phyloP scores from a whole-genome alignment of 2,888 invertebrate species.

The Trisateles emortualis region DNA sequence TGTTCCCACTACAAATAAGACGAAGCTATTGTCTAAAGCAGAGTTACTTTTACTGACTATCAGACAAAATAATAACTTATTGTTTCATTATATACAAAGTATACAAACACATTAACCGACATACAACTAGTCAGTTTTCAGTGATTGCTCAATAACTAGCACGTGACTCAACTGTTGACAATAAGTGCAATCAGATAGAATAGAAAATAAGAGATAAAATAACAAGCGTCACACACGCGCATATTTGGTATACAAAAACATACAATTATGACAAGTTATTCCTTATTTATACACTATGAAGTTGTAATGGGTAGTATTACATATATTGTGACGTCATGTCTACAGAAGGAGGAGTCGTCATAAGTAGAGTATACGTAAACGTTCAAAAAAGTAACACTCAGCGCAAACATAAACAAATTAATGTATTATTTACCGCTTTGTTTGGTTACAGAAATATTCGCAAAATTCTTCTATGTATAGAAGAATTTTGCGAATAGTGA shows the following conservation, averaged over 20 bases:
- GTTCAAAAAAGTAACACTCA: no score
- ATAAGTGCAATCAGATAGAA: slow-evolving; percentile 1
- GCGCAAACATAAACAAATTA: no score
- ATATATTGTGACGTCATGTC: slow-evolving; percentile 13
- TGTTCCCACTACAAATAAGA: slow-evolving; percentile 68
- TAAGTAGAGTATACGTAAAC: neutral
- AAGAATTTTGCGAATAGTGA: neutral
- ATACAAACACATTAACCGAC: slow-evolving; percentile 49
- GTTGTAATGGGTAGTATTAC: slow-evolving; percentile 10
- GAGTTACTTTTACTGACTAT: slow-evolving; percentile 71
- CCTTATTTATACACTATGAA: slow-evolving; percentile 6
- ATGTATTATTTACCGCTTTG: no score
- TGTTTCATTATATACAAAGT: slow-evolving; percentile 56
- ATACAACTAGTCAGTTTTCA: slow-evolving; percentile 10
- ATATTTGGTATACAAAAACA: slow-evolving; percentile 3
- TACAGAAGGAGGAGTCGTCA: slow-evolving; percentile 4
- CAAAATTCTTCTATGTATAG: no score
- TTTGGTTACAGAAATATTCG: no score
- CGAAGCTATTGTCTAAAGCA: slow-evolving; percentile 62
- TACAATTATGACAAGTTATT: slow-evolving; percentile 6
- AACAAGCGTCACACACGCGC: neutral
- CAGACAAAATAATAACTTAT: slow-evolving; percentile 54
- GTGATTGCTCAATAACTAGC: slow-evolving; percentile 11
- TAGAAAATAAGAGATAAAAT: neutral
- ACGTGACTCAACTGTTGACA: neutral